Percentiles rank a stretch among this genome's conserved stretches.
phyloP scores from a whole-genome alignment of 1,140 invertebrate genomes.

The Aphelinus certus region DNA sequence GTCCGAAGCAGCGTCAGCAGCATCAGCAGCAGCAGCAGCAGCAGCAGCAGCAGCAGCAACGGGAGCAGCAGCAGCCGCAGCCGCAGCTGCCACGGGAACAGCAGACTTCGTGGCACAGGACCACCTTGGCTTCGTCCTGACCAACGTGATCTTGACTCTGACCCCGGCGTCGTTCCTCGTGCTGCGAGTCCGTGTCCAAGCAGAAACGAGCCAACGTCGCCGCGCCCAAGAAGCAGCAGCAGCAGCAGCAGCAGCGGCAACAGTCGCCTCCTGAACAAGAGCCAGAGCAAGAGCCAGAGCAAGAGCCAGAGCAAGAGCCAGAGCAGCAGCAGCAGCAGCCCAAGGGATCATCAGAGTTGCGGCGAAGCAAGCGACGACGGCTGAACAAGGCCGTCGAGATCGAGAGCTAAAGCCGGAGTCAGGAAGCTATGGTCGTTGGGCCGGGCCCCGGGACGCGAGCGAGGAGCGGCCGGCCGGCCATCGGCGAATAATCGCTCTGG shows the following conservation, averaged over 20 bases:
- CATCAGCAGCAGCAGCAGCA: no score
- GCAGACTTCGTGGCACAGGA: slow-evolving; percentile 57
- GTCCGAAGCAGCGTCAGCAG: slow-evolving; percentile 48
- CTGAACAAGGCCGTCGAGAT: background rate
- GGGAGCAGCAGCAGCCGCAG: no score
- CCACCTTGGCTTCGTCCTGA: slow-evolving; percentile 62
- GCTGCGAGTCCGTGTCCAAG: background rate
- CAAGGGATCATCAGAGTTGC: background rate
- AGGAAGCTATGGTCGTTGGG: no score
- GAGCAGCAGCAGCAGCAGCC: background rate
- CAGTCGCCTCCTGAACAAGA: background rate
- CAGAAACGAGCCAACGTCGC: background rate
- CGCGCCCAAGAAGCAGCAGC: background rate
- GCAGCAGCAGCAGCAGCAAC: no score
- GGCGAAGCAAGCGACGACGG: background rate
- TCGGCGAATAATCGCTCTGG: no score
- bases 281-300: background rate
- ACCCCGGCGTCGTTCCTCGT: slow-evolving; percentile 34
- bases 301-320: background rate
- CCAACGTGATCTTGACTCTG: slow-evolving; percentile 49
- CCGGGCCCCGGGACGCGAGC: no score
- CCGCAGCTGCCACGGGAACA: slow-evolving; percentile 27
- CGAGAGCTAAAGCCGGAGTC: slow-evolving; percentile 13
- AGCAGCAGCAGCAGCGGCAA: background rate
- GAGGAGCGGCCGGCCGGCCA: no score